Evolutionary conservation across 2,888 invertebrate species (phyloP).

Genomic region (Quadroppia sp.): DNA sequence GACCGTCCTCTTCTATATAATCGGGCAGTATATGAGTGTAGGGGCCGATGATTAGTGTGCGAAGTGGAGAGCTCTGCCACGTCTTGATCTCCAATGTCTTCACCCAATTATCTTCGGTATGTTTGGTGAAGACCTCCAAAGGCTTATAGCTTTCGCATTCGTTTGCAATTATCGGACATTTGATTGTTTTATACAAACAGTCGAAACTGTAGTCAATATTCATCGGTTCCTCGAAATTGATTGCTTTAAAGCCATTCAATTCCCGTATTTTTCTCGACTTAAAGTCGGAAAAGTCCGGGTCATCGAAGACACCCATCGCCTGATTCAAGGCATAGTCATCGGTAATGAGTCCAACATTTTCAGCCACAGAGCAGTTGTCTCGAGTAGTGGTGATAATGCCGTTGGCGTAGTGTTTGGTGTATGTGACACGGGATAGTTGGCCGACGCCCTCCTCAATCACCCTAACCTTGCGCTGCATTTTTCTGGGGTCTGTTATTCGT

Average conservation of each 20-base stretch:
- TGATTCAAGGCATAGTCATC: conserved; percentile 31
- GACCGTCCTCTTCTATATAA: conserved; percentile 36
- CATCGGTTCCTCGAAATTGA: conserved; percentile 17
- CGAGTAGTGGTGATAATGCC: conserved; percentile 33
- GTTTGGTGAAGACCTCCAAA: conserved; percentile 2
- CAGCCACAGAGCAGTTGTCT: not conserved
- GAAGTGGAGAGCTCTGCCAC: conserved; percentile 63
- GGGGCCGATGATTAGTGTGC: conserved; percentile 66
- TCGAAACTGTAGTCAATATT: not conserved
- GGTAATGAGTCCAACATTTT: conserved; percentile 14
- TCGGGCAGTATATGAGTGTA: conserved; percentile 61
- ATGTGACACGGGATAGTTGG: not conserved
- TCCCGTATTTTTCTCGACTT: conserved; percentile 3
- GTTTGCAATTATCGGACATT: not conserved
- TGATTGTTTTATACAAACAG: not conserved
- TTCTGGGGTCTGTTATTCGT: not conserved
- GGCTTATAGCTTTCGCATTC: not conserved
- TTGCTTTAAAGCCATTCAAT: not conserved
- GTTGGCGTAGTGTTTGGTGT: conserved; percentile 29
- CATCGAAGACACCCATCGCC: conserved; percentile 39
- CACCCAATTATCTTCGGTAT: not conserved
- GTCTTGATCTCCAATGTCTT: conserved; percentile 47
- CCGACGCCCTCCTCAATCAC: conserved; percentile 5
- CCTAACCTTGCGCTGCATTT: not conserved
- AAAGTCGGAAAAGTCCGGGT: conserved; percentile 21